phyloP scores from a whole-genome alignment of 2,888 invertebrate genomes.

The Sinohyriopsis cumingii region DNA sequence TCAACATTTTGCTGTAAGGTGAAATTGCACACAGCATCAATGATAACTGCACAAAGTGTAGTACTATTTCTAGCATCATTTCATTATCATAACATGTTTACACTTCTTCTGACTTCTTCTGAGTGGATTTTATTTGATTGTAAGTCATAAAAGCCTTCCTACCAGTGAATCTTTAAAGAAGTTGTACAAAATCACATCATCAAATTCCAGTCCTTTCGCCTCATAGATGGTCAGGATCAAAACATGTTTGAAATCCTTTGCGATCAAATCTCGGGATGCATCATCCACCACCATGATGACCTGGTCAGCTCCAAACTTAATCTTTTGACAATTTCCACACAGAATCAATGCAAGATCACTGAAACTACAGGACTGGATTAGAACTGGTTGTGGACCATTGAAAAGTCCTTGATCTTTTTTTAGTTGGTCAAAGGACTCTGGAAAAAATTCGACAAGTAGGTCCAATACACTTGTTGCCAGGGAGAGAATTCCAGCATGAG shows the following conservation, averaged over 20 bases:
- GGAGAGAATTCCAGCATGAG: slow-evolving; percentile 36
- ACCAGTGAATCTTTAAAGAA: slow-evolving; percentile 42
- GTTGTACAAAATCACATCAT: slow-evolving; percentile 42
- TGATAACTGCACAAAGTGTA: too few species aligned
- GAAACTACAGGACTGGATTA: slow-evolving; percentile 40
- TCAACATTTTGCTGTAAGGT: too few species aligned
- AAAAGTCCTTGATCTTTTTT: slow-evolving; percentile 37
- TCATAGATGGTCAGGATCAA: slow-evolving; percentile 34
- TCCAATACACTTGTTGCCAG: slow-evolving; percentile 35
- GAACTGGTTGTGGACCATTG: slow-evolving; percentile 48
- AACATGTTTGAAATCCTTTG: slow-evolving; percentile 22
- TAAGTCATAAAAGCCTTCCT: not conserved
- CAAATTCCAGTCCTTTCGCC: slow-evolving; percentile 43
- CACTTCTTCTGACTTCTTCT: not conserved
- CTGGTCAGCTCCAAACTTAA: slow-evolving; percentile 47
- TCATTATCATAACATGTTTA: not conserved
- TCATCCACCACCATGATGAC: slow-evolving; percentile 29
- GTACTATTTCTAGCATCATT: too few species aligned
- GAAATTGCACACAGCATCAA: too few species aligned
- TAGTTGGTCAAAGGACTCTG: slow-evolving; percentile 37
- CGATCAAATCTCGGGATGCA: slow-evolving; percentile 22
- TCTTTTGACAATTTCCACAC: slow-evolving; percentile 15
- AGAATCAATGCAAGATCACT: slow-evolving; percentile 24
- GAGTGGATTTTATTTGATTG: not conserved
- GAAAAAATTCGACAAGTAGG: slow-evolving; percentile 26